These are phyloP conservation scores for Monoplex corrugatus DNA, from an alignment of 2,888 invertebrate genomes.

Conservation along the genomic window DNA sequence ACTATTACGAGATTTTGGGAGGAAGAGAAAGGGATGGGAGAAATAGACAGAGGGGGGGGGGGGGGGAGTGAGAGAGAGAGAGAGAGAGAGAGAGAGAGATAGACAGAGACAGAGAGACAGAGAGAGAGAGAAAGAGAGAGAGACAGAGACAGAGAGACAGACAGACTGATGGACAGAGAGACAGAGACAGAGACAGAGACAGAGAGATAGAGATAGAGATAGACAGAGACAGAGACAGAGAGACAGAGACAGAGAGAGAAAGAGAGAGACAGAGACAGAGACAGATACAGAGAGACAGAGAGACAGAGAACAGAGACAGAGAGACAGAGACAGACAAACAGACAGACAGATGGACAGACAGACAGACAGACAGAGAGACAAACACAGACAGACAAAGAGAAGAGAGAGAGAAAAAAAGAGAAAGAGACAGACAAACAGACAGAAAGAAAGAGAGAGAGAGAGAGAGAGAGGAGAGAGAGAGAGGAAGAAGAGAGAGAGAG, in stretches of 20 bases:
- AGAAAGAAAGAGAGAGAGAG: neutral
- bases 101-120: constrained; percentile 9
- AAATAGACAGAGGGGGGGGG: neutral
- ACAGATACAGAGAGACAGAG: neutral
- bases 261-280: neutral
- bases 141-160: constrained; percentile 29
- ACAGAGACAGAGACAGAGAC: constrained; percentile 29
- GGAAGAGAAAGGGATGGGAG: no score
- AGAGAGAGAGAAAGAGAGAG: constrained; percentile 32
- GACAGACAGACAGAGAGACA: neutral
- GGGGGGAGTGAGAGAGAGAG: neutral
- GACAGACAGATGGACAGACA: neutral
- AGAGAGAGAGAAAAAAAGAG: no score
- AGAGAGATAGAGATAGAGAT: constrained; percentile 32
- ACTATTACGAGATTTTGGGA: no score
- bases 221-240: constrained; percentile 15
- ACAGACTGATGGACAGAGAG: constrained; percentile 13
- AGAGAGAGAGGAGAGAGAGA: neutral
- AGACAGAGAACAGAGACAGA: neutral
- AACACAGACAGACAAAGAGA: neutral
- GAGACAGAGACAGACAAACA: neutral
- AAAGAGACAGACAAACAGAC: no score
- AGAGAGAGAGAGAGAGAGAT: constrained; percentile 31
- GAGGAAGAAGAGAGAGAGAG: neutral
- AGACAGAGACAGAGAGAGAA: neutral